Percentiles rank a stretch among this genome's conserved stretches.
These are phyloP conservation scores for Nomada goodeniana DNA, from an alignment of 2,888 invertebrate species.

Conservation along the genomic window DNA sequence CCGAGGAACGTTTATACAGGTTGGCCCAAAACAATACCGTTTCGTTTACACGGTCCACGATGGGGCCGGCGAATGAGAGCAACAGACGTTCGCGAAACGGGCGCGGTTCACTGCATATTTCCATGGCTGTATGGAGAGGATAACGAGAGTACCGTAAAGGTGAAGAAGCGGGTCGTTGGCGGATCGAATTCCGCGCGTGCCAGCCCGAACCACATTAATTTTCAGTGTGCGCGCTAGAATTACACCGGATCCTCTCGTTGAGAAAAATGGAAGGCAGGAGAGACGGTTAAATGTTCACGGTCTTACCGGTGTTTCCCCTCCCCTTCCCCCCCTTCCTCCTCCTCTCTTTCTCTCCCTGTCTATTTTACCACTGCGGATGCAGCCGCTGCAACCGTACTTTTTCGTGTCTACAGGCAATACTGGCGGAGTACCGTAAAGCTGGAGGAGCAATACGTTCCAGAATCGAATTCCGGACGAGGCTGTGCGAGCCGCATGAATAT, in stretches of 20 bases:
- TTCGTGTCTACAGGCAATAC: conserved; percentile 55
- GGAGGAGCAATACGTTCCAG: conserved; percentile 50
- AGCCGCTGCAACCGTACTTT: conserved; percentile 51
- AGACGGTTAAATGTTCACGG: conserved; percentile 14
- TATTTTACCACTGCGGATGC: conserved; percentile 19
- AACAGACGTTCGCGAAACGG: conserved; percentile 27
- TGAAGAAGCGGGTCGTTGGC: conserved; percentile 63
- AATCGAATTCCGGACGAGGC: conserved; percentile 63
- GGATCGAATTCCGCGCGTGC: conserved; percentile 65
- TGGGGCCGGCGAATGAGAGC: conserved; percentile 14
- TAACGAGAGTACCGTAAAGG: conserved; percentile 67
- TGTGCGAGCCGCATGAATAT: conserved; percentile 56
- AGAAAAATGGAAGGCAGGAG: conserved; percentile 43
- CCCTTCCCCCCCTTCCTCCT: too few relatives aligned
- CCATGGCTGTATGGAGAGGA: conserved; percentile 39
- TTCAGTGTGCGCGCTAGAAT: conserved; percentile 56
- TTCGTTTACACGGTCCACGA: conserved; percentile 22
- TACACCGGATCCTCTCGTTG: conserved; percentile 51
- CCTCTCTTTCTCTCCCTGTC: neutral
- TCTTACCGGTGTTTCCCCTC: neutral
- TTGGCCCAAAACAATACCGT: conserved; percentile 10
- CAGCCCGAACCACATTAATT: conserved; percentile 58
- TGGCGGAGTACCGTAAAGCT: conserved; percentile 57
- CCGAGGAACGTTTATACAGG: conserved; percentile 14
- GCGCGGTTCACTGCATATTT: conserved; percentile 63